These are phyloP conservation scores for Falco concolor DNA, from an alignment of 2,797 vertebrate genomes.

Conservation along the genomic window DNA sequence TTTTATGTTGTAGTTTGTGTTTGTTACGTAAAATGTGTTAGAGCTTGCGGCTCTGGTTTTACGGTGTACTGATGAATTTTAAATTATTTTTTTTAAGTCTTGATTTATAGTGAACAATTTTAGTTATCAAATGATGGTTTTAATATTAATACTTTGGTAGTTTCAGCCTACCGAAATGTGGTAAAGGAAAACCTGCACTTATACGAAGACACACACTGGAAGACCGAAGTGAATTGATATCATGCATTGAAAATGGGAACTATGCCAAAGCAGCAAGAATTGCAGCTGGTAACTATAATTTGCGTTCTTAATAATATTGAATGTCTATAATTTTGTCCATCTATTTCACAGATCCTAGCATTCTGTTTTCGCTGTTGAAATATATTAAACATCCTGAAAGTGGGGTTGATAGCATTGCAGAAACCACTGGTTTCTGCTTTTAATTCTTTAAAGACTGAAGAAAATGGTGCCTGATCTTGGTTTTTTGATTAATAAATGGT, in stretches of 20 bases:
- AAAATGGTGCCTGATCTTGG: neutral
- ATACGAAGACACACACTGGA: slow-evolving; percentile 93
- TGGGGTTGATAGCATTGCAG: neutral
- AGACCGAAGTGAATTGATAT: slow-evolving; percentile 91
- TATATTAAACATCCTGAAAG: neutral
- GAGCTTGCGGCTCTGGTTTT: neutral
- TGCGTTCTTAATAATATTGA: neutral
- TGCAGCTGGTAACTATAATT: slow-evolving; percentile 84
- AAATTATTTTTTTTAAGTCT: neutral
- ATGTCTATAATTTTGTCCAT: neutral
- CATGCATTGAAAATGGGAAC: slow-evolving; percentile 95
- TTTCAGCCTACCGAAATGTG: slow-evolving; percentile 88
- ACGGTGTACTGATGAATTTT: neutral
- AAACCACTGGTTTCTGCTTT: neutral
- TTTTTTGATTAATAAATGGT: neutral
- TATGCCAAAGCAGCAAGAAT: slow-evolving; percentile 96
- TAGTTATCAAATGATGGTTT: neutral
- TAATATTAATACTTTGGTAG: slow-evolving; percentile 43
- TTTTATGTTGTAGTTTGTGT: neutral
- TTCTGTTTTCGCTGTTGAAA: neutral
- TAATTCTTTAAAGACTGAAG: neutral
- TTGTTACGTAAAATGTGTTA: neutral
- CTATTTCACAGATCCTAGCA: neutral
- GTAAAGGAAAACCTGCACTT: slow-evolving; percentile 93
- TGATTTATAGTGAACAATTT: neutral